Evolutionary conservation across 2,888 invertebrate species (phyloP), one percentile per base, ranked within the genome.

Genomic region (Aromia moschata): DNA sequence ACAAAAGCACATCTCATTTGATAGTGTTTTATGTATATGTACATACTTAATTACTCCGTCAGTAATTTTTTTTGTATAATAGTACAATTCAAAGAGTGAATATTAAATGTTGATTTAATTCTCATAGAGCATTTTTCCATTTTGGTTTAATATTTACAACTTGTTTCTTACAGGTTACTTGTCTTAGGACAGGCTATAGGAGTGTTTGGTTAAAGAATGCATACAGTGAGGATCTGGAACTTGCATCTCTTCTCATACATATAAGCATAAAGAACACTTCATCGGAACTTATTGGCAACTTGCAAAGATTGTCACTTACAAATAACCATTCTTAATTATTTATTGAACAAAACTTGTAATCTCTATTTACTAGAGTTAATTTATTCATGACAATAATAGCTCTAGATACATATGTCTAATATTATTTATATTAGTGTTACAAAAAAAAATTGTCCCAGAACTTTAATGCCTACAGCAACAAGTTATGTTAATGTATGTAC

Each of bases 151-250:
- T n/a, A n/a, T n/a, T n/a, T n/a, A n/a, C n/a, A 25, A 9, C 9
- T 11, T 7, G 7, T 55, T 56, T 46, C 60, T 80, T 82, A 60
- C 67, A 87, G 87, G 79, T 90, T 31, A 87, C 85, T 55, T 92
- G 93, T 74, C 81, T 94, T 20, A 85, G 92, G 54, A 86, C 88
- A 59, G 98, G 99, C 0, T 97, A 91, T 80, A 87, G 98, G 55
- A 96, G 97, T 79, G 89, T 99, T 11, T 90, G 91, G 7, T 83
- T 99, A 56, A 90, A 89, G 68, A 99, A 99, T 80, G 92, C 89
- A 25, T 94, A 86, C 79, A 94, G 94, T 62, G 98, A 98, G 81
- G 94, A 95, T 72, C 82, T 97, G 46, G 98, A 98, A 80, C 83
- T 99, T 53, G 91, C 96, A 0, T 90, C 96, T 0, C 83, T 98